Base-by-base conservation (phyloP, 2,113 vertebrate genomes). In the Gadus macrocephalus region DNA sequence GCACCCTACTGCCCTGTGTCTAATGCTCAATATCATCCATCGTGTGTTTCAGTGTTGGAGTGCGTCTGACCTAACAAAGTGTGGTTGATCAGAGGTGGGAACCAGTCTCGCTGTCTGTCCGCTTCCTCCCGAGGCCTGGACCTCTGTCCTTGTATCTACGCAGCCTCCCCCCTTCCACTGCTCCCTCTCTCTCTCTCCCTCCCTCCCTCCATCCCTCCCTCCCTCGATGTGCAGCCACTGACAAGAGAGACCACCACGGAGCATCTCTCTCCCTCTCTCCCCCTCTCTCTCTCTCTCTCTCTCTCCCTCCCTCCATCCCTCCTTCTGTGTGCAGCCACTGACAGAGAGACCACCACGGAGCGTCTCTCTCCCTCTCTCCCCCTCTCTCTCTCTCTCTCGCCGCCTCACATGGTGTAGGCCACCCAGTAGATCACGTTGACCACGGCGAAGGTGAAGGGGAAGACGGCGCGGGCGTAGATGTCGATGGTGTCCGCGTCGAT, bases 391-490 rank as follows among this genome's bases (percentile, higher is more conserved):
- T 49, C 42, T 49, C 42, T 7, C 42, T 49, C 42, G 8, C 42
- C 42, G 8, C 27, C 70, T 92, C 83, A 98, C 94, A 98, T 95
- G 67, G 96, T 93, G 67, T 98, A 99, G 0, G 95, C 96, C 1
- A 98, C 94, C 96, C 96, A 99, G 88, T 99, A 99, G 88, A 99
- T 94, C 81, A 99, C 87, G 5, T 99, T 99, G 85, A 98, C 97
- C 0, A 96, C 95, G 0, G 94, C 96, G 0, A 99, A 99, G 15
- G 96, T 95, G 69, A 95, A 95, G 1, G 97, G 97, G 88, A 99
- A 99, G 76, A 99, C 94, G 0, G 95, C 97, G 11, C 97, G 89
- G 79, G 96, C 94, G 0, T 99, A 98, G 79, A 98, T 95, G 79
- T 99, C 97, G 3, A 99, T 96, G 82, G 96, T 98, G 82, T 99